Conservation (phyloP, 2,888 invertebrate genomes). For the Stenodema calcarata region DNA sequence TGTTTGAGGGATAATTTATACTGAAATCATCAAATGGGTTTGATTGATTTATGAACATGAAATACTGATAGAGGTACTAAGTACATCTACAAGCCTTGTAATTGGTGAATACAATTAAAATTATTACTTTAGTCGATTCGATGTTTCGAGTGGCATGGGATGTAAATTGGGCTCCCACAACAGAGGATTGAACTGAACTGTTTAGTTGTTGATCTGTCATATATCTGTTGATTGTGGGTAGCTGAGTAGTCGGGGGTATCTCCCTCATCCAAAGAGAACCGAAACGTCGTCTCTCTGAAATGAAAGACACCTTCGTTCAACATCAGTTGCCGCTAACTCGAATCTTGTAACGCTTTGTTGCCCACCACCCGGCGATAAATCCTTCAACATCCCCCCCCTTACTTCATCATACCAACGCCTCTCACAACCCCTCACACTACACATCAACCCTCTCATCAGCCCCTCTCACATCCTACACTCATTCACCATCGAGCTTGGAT, state of each 20-base stretch:
- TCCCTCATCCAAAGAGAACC: neutral
- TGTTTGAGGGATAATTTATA: too few relatives aligned
- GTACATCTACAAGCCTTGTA: too few relatives aligned
- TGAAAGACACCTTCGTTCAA: neutral
- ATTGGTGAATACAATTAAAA: too few relatives aligned
- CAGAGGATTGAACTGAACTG: too few relatives aligned
- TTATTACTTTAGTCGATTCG: too few relatives aligned
- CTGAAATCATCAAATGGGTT: too few relatives aligned
- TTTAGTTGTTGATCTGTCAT: too few relatives aligned
- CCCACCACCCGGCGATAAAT: constrained; percentile 1
- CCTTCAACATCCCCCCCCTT: neutral
- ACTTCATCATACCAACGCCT: neutral
- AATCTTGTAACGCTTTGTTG: constrained; percentile 12
- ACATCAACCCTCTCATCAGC: neutral
- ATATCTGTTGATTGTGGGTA: neutral
- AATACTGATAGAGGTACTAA: too few relatives aligned
- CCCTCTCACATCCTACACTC: neutral
- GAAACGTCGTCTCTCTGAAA: neutral
- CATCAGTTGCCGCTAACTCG: neutral
- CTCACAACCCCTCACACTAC: neutral
- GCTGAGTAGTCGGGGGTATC: neutral
- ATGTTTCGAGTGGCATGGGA: too few relatives aligned
- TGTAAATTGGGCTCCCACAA: too few relatives aligned
- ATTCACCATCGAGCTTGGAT: neutral
- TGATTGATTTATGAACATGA: too few relatives aligned